phyloP scores from a whole-genome alignment of 2,888 invertebrate species.

The Dicroscelio sp. region DNA sequence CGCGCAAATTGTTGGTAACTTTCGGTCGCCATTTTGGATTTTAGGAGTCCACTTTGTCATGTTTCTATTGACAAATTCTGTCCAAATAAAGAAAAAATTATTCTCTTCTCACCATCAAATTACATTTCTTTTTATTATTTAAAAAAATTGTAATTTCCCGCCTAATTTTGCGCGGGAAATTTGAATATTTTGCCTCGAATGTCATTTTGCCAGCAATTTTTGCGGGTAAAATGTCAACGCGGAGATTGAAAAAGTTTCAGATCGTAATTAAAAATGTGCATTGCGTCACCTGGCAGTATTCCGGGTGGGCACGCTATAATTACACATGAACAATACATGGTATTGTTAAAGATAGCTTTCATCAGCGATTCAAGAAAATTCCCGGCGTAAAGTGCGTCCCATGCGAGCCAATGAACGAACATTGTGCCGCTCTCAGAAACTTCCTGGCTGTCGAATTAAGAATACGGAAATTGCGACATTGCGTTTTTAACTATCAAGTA shows the following conservation, averaged over 20 bases:
- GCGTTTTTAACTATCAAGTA: background rate
- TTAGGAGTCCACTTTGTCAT: too few relatives aligned
- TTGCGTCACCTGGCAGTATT: conserved; percentile 88
- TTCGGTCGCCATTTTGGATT: too few relatives aligned
- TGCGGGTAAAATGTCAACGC: too few relatives aligned
- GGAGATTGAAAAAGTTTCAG: background rate
- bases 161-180: too few relatives aligned
- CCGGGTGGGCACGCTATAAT: conserved; percentile 92
- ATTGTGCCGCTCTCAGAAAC: conserved; percentile 92
- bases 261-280: conserved; percentile 11
- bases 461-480: conserved; percentile 45
- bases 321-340: conserved; percentile 92
- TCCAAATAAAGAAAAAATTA: too few relatives aligned
- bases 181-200: too few relatives aligned
- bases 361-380: conserved; percentile 91
- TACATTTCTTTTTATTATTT: too few relatives aligned
- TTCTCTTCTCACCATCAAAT: too few relatives aligned
- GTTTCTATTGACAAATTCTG: too few relatives aligned
- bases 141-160: too few relatives aligned
- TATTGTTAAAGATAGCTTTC: conserved; percentile 92
- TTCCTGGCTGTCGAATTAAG: conserved; percentile 90
- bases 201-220: too few relatives aligned
- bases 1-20: too few relatives aligned
- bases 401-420: conserved; percentile 93
- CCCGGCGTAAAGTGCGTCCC: conserved; percentile 91